Base-by-base conservation (phyloP, 2,113 vertebrate genomes). In the Pachycephala philippinensis region DNA sequence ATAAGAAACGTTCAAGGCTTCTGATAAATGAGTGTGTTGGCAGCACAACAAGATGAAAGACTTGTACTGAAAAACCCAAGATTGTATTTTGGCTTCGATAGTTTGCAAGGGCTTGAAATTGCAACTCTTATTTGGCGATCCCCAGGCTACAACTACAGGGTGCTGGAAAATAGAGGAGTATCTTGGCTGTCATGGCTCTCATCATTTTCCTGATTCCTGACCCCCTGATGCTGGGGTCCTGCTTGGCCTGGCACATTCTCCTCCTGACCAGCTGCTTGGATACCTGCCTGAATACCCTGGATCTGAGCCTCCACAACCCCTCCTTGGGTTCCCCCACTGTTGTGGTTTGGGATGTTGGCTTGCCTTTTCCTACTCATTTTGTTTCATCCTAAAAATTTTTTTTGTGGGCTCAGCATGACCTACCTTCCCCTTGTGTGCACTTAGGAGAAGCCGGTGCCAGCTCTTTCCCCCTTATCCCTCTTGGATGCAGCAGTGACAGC, bases 401-500 rank as follows among this genome's bases (percentile, higher is more conserved):
- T 19, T 37, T 19, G 24, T n/a, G 22, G 9, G 13, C 47, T 86
- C 47, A 33, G 16, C 42, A 17, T 0, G 7, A 56, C 13, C 9
- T 27, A 3, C 50, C 18, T 42, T 75, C 23, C 47, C 47, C 7
- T 3, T 0, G 0, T 1, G 20, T 33, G 37, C 19, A 7, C 11
- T 21, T 15, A 11, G 2, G 17, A 39, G 45, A 52, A 27, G 50
- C 8, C 0, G 0, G 28, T 26, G 49, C 7, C 2, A 4, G 24
- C 23, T 45, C 15, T 47, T 60, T 8, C 8, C 9, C 8, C 45
- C 15, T 45, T 11, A 5, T 14, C 49, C 26, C 28, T 77, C 39
- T 27, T 12, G 14, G 40, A 39, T 15, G 39, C 31, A 33, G 24
- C 30, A 26, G 1, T 10, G 24, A 37, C 22, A 53, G 33, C 19